A percentile compares a stretch with the other conserved stretches of the same genome.
Evolutionary conservation across 1,140 invertebrate genomes (phyloP).

Genomic region (Cheumatopsyche charites): DNA sequence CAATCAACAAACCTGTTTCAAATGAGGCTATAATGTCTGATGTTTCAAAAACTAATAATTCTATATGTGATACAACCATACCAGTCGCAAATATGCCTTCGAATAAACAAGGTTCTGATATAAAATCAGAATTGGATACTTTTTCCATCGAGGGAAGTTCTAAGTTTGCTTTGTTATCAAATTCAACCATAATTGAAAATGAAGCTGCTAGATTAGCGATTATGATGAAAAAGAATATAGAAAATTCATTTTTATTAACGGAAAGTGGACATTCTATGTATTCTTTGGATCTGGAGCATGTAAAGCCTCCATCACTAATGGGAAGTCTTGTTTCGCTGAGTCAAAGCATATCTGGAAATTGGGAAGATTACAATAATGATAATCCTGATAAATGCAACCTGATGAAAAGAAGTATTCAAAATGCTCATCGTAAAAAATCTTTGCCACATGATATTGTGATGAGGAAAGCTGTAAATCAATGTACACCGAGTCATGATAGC

Average conservation of each 20-base stretch:
- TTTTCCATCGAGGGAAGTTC: slow-evolving; percentile 15
- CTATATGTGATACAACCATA: not conserved
- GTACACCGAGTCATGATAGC: slow-evolving; percentile 63
- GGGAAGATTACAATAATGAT: slow-evolving; percentile 52
- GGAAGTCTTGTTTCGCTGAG: slow-evolving; percentile 69
- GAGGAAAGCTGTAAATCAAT: slow-evolving; percentile 69
- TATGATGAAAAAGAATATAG: slow-evolving; percentile 66
- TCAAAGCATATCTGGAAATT: slow-evolving; percentile 63
- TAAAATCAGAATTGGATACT: slow-evolving; percentile 1
- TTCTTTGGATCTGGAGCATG: slow-evolving; percentile 72
- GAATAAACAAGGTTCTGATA: not conserved
- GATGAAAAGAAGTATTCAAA: slow-evolving; percentile 54
- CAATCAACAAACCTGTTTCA: slow-evolving; percentile 51
- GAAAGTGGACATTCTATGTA: slow-evolving; percentile 62
- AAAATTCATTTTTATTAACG: slow-evolving; percentile 57
- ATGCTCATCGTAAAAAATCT: slow-evolving; percentile 65
- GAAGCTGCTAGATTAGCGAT: slow-evolving; percentile 76
- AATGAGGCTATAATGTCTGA: slow-evolving; percentile 5
- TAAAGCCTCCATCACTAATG: slow-evolving; percentile 80
- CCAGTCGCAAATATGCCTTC: not conserved
- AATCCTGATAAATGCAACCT: slow-evolving; percentile 51
- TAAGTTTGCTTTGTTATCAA: slow-evolving; percentile 36
- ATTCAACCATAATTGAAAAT: slow-evolving; percentile 63
- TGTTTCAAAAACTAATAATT: not conserved
- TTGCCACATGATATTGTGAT: slow-evolving; percentile 72